Conservation (phyloP, 2,888 invertebrate species). For the Dynastes maya region DNA sequence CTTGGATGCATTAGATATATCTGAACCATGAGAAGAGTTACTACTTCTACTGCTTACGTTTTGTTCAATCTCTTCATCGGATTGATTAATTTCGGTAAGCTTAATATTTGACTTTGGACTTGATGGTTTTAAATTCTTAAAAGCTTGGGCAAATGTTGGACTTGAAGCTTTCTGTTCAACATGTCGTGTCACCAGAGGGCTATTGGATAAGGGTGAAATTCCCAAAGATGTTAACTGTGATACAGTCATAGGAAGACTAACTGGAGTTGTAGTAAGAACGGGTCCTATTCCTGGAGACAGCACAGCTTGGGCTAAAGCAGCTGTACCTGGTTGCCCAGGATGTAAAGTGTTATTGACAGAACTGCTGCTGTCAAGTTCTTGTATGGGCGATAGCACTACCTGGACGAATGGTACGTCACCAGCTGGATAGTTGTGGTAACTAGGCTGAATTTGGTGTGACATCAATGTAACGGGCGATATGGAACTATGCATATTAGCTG, state of each 20-base stretch:
- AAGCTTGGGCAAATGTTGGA: slow-evolving; percentile 60
- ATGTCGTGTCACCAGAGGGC: slow-evolving; percentile 67
- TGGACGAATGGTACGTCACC: slow-evolving; percentile 83
- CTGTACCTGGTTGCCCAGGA: slow-evolving; percentile 81
- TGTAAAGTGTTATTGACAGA: slow-evolving; percentile 84
- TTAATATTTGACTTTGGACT: slow-evolving; percentile 47
- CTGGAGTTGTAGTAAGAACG: slow-evolving; percentile 70
- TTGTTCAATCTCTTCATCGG: slow-evolving; percentile 55
- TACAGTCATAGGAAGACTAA: slow-evolving; percentile 75
- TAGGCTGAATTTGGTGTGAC: slow-evolving; percentile 74
- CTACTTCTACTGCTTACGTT: slow-evolving; percentile 65
- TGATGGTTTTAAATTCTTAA: slow-evolving; percentile 49
- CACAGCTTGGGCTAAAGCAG: slow-evolving; percentile 86
- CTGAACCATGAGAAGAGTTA: slow-evolving; percentile 66
- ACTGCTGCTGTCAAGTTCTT: slow-evolving; percentile 83
- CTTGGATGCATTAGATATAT: slow-evolving; percentile 64
- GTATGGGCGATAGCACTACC: slow-evolving; percentile 87
- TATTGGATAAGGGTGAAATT: slow-evolving; percentile 71
- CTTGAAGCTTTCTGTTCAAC: slow-evolving; percentile 57
- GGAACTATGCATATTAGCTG: slow-evolving; percentile 65
- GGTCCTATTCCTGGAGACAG: slow-evolving; percentile 76
- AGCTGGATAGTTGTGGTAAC: slow-evolving; percentile 66
- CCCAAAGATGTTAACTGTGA: slow-evolving; percentile 75
- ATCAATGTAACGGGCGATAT: slow-evolving; percentile 80
- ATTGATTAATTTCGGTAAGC: slow-evolving; percentile 54